A percentile compares a stretch with the other conserved stretches of the same genome.
Conservation (phyloP, 2,113 vertebrate species). For the Dissostichus mawsoni region DNA sequence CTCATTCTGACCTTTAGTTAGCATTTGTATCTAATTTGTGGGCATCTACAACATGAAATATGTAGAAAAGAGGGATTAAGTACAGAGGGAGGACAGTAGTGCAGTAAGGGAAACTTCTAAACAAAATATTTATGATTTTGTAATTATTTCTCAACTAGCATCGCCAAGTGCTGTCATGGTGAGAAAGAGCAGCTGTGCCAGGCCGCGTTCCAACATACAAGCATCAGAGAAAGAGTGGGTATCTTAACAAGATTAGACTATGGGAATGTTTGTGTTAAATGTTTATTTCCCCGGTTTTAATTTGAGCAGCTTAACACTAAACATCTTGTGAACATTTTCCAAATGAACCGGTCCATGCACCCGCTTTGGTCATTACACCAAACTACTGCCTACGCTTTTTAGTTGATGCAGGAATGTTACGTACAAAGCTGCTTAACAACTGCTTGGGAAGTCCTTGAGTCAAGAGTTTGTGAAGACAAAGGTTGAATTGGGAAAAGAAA, state of each 20-base stretch:
- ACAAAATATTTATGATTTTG: not conserved
- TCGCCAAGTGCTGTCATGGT: not conserved
- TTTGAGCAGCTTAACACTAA: not conserved
- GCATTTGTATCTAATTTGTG: not conserved
- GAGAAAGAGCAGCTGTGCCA: constrained; percentile 5
- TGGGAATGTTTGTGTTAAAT: not conserved
- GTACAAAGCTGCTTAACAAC: not conserved
- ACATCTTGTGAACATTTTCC: too few relatives aligned
- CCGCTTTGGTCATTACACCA: not conserved
- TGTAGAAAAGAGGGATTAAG: not conserved
- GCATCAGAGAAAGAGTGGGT: not conserved
- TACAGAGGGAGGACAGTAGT: too few relatives aligned
- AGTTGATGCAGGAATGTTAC: not conserved
- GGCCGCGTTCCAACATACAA: constrained; percentile 13
- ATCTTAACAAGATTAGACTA: not conserved
- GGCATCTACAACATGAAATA: not conserved
- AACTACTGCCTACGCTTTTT: not conserved
- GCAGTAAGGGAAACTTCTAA: not conserved
- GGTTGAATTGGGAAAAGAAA: not conserved
- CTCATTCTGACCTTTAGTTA: not conserved
- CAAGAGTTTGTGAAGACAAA: not conserved
- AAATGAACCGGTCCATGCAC: not conserved
- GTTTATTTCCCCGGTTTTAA: not conserved
- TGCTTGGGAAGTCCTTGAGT: not conserved
- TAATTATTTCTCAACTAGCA: not conserved